Percentiles rank a stretch among this genome's conserved stretches.
phyloP scores from a whole-genome alignment of 2,888 invertebrate genomes.

The Masnerella sp. region DNA sequence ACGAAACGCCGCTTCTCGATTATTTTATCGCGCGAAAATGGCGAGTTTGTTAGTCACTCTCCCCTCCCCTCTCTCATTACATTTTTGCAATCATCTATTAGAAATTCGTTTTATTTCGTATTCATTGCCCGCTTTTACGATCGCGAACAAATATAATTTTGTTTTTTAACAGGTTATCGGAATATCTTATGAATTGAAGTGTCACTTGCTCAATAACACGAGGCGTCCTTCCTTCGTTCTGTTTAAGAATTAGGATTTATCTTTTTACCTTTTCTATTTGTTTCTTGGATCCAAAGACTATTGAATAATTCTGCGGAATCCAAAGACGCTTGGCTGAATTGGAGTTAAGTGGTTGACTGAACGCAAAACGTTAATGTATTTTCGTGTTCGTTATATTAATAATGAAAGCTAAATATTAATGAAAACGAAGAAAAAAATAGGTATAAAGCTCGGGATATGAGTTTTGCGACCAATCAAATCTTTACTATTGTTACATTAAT shows the following conservation, averaged over 20 bases:
- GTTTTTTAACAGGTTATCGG: neutral
- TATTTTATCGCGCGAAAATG: constrained; percentile 36
- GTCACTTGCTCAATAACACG: constrained; percentile 43
- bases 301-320: constrained; percentile 47
- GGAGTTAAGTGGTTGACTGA: constrained; percentile 54
- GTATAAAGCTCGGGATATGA: constrained; percentile 36
- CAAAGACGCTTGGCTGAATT: constrained; percentile 52
- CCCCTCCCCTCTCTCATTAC: constrained; percentile 15
- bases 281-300: constrained; percentile 51
- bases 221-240: constrained; percentile 40
- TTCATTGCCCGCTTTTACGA: constrained; percentile 23
- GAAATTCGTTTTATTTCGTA: constrained; percentile 13
- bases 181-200: no score
- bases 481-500: constrained; percentile 46
- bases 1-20: constrained; percentile 31
- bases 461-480: constrained; percentile 41
- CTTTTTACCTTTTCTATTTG: neutral
- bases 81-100: constrained; percentile 24
- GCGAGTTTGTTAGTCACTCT: constrained; percentile 42
- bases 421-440: constrained; percentile 7
- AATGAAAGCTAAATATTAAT: constrained; percentile 26
- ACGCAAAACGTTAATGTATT: constrained; percentile 46
- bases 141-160: no score
- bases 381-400: constrained; percentile 49
- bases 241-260: constrained; percentile 33